These are phyloP conservation scores for Melanotaenia trifasciata DNA, from an alignment of 2,797 vertebrate species.

Conservation along the genomic window DNA sequence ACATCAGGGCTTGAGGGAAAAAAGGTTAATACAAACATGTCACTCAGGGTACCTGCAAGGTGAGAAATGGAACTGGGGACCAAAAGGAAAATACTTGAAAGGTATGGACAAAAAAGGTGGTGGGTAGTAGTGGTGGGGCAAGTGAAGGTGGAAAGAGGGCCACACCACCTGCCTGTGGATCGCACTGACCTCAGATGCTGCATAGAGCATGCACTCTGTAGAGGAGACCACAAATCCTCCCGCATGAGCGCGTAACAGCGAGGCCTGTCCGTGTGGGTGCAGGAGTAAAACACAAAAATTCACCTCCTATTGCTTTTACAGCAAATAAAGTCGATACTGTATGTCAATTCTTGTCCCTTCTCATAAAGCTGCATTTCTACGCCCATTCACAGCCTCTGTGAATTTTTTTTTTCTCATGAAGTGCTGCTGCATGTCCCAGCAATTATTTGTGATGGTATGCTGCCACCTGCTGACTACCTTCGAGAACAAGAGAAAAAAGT, in stretches of 20 bases:
- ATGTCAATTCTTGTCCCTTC: neutral
- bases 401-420: neutral
- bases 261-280: constrained; percentile 74
- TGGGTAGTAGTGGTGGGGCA: constrained; percentile 42
- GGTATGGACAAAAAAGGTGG: constrained; percentile 55
- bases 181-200: constrained; percentile 86
- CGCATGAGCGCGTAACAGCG: constrained; percentile 77
- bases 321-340: constrained; percentile 29
- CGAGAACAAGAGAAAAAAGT: constrained; percentile 21
- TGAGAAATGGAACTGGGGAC: constrained; percentile 41
- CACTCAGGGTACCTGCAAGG: constrained; percentile 58
- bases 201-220: constrained; percentile 83
- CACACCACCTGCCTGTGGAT: constrained; percentile 63
- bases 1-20: constrained; percentile 48
- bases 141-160: constrained; percentile 55
- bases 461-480: constrained; percentile 75
- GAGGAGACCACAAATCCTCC: constrained; percentile 84
- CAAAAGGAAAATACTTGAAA: constrained; percentile 40
- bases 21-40: constrained; percentile 50
- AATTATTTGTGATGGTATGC: constrained; percentile 57
- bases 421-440: constrained; percentile 7
- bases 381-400: neutral
- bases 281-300: constrained; percentile 74
- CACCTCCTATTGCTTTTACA: constrained; percentile 59
- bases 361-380: constrained; percentile 2